Percentiles rank a stretch among this genome's conserved stretches.
These are phyloP conservation scores for Drosophila burlai DNA, from an alignment of 1,140 invertebrate genomes.

Conservation along the genomic window DNA sequence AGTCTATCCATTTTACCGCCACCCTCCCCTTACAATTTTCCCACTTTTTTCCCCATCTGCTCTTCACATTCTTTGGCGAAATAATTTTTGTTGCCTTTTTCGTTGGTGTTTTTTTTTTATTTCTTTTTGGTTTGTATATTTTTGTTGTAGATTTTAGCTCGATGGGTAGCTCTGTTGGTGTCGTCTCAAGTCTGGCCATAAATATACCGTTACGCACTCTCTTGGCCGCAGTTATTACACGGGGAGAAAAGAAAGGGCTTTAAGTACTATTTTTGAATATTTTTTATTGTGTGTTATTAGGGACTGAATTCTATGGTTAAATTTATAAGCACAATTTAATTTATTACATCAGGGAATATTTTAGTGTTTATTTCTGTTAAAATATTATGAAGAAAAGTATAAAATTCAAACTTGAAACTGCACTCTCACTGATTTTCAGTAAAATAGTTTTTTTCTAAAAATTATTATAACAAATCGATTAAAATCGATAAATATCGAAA, in stretches of 20 bases:
- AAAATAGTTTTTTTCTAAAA: no score
- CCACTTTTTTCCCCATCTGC: neutral
- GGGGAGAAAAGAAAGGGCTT: neutral
- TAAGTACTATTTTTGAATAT: no score
- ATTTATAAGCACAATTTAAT: no score
- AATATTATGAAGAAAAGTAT: no score
- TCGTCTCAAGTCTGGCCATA: slow-evolving; percentile 57
- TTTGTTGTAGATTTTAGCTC: slow-evolving; percentile 15
- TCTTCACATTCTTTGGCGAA: slow-evolving; percentile 27
- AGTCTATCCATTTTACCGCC: slow-evolving; percentile 23
- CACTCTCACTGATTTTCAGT: no score
- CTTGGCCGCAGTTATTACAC: slow-evolving; percentile 11
- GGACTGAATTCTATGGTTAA: no score
- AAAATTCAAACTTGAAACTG: no score
- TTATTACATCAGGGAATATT: no score
- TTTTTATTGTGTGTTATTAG: no score
- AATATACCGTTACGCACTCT: slow-evolving; percentile 52
- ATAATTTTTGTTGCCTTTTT: slow-evolving; percentile 24
- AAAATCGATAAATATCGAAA: no score
- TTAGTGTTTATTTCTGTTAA: no score
- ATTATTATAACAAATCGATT: no score
- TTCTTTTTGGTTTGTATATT: neutral
- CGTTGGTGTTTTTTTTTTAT: slow-evolving; percentile 7
- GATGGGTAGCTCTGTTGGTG: slow-evolving; percentile 31
- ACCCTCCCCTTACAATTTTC: neutral